Conservation (phyloP, 2,888 invertebrate genomes). For the Aphodius sticticus region DNA sequence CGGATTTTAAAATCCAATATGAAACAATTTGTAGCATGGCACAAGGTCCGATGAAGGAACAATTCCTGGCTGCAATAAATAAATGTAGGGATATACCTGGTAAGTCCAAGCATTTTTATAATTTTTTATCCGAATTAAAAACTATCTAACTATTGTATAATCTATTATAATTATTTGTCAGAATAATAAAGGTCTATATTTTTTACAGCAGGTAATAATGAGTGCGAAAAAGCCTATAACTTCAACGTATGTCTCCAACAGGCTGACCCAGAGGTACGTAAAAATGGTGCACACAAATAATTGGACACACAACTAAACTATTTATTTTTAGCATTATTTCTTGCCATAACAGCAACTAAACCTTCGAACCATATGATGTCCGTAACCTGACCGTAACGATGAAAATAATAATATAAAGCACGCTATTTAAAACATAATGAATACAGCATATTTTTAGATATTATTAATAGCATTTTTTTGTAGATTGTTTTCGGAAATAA, state of each 20-base stretch:
- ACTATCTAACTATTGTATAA: no score
- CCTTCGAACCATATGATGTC: not conserved
- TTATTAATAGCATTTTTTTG: not conserved
- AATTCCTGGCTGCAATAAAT: constrained; percentile 16
- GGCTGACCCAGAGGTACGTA: constrained; percentile 16
- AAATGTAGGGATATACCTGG: constrained; percentile 9
- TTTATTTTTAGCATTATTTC: constrained; percentile 18
- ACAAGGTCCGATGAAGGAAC: not conserved
- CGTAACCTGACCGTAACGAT: not conserved
- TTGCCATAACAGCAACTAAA: not conserved
- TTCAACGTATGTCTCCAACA: constrained; percentile 19
- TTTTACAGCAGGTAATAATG: constrained; percentile 9
- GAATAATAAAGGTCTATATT: not conserved
- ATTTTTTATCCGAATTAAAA: not conserved
- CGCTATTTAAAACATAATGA: no score
- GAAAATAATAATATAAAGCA: not conserved
- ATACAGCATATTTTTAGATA: not conserved
- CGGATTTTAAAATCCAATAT: constrained; percentile 8
- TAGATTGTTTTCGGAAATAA: not conserved
- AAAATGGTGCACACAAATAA: not conserved
- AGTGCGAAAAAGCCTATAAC: constrained; percentile 12
- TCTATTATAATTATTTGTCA: no score
- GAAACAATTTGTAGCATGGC: constrained; percentile 8
- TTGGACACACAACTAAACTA: constrained; percentile 1
- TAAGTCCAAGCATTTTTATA: not conserved